Base-by-base conservation (phyloP, 2,888 invertebrate genomes). In the Gibbula magus region DNA sequence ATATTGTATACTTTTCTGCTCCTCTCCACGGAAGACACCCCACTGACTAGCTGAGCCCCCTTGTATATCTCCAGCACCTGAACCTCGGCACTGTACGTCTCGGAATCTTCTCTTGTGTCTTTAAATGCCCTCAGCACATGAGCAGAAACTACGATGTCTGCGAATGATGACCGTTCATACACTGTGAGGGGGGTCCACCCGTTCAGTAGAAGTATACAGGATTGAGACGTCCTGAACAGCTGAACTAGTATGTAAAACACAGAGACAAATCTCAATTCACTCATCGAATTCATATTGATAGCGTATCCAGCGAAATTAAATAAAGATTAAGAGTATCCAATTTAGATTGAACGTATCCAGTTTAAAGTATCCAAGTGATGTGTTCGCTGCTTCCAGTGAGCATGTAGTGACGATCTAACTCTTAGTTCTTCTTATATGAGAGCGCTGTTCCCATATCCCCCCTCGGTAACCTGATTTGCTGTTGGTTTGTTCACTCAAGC, bases 111-210 rank as follows among this genome's bases (percentile, higher is more conserved):
- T 20, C 89, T 83, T 51, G 79, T 70, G 8, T 87, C 86, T 77
- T 90, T 91, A 85, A 85, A 91, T 16, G 91, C 84, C 5, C 83
- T 82, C 22, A 87, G 20, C 0, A 89, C 89, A 52, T 86, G 81
- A 0, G 85, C 91, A 13, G 87, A 82, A 0, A 89, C 83, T 18
- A 91, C 89, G 13, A 91, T 84, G 70, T 91, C 91, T 0, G 91
- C 91, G 10, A 87, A 83, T 0, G 82, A 81, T 2, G 91, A 87
- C 10, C 91, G 81, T 53, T 91, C 89, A 54, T 83, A 85, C 0
- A 90, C 86, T 5, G 89, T 85, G 75, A 91, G 82, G 0, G 92
- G 91, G 20, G 85, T 86, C 92, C 92, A 92, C n/a, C 91, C 92
- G 82, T 92, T 91, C 29, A 92, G 83, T 18, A 92, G 83, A 61